phyloP scores from a whole-genome alignment of 2,113 vertebrate species.

The Eubucco bourcierii region DNA sequence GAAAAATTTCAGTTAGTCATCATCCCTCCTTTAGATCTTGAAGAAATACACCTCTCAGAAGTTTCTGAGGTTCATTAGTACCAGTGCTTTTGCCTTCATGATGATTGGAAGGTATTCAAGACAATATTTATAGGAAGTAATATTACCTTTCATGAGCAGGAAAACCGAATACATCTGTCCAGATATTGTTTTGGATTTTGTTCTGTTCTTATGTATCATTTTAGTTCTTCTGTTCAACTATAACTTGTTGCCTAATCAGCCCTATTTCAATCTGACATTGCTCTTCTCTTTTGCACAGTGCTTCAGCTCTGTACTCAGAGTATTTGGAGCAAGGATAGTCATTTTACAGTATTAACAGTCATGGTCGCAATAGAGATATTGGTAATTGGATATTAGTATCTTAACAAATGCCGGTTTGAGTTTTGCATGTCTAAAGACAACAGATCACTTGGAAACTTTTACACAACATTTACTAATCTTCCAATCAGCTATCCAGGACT shows the following conservation, averaged over 20 bases:
- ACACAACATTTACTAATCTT: background rate
- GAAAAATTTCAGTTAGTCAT: background rate
- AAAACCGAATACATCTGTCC: background rate
- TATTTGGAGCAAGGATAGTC: background rate
- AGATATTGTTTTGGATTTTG: background rate
- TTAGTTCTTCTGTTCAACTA: background rate
- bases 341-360: background rate
- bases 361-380: background rate
- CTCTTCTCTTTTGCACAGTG: background rate
- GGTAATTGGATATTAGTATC: background rate
- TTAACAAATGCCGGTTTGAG: background rate
- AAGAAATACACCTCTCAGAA: background rate
- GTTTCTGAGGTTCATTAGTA: background rate
- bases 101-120: background rate
- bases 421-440: background rate
- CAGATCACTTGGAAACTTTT: background rate
- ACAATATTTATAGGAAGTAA: background rate
- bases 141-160: background rate
- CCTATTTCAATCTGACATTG: background rate
- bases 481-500: background rate
- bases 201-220: background rate
- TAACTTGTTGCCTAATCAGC: background rate
- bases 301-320: background rate
- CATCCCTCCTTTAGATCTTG: background rate
- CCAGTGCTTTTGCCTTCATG: background rate